phyloP scores from a whole-genome alignment of 2,797 vertebrate genomes.

The Hirundo rustica region DNA sequence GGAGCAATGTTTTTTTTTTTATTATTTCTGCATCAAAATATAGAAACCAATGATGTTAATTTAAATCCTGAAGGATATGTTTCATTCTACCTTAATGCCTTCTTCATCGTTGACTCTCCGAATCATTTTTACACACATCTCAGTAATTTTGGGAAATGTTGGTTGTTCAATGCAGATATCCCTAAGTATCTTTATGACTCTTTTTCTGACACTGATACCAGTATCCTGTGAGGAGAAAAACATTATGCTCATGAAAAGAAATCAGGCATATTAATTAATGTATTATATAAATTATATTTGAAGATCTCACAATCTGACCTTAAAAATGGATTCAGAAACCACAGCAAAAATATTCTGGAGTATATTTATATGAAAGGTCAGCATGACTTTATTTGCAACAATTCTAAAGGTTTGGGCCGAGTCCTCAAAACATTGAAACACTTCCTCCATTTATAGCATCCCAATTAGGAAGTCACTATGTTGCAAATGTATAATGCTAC shows the following conservation, averaged over 20 bases:
- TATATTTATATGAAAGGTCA: background rate
- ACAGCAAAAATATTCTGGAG: background rate
- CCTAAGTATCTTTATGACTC: slow-evolving; percentile 96
- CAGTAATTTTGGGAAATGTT: slow-evolving; percentile 95
- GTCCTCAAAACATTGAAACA: background rate
- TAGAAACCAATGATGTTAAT: background rate
- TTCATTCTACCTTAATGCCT: slow-evolving; percentile 91
- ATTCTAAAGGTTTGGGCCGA: background rate
- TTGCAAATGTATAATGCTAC: background rate
- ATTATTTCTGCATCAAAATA: background rate
- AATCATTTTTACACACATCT: slow-evolving; percentile 99
- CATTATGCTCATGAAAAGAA: slow-evolving; percentile 23
- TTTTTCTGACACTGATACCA: slow-evolving; percentile 96
- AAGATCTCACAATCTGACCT: background rate
- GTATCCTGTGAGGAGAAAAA: slow-evolving; percentile 85
- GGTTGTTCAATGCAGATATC: slow-evolving; percentile 98
- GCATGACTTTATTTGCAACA: background rate
- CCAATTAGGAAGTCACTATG: background rate
- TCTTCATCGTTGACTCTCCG: slow-evolving; percentile 97
- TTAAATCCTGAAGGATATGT: background rate
- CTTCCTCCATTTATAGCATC: background rate
- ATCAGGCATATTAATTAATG: background rate
- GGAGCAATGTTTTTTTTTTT: background rate
- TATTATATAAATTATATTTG: background rate
- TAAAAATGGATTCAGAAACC: background rate